Base-by-base conservation (phyloP, 2,797 vertebrate species). In the Poeciliopsis turneri region DNA sequence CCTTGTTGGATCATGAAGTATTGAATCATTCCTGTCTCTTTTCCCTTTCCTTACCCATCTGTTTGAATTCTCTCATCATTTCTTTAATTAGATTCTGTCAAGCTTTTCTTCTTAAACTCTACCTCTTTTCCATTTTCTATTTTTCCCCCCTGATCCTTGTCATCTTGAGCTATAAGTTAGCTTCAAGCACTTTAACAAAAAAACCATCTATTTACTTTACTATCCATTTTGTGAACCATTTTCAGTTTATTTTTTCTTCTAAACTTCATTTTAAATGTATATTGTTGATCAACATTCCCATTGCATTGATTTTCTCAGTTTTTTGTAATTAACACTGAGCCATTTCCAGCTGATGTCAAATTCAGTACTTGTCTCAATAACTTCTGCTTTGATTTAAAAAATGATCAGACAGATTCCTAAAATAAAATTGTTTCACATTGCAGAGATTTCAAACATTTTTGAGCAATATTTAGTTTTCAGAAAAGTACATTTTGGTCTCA, bases 1-100 rank as follows among this genome's bases (percentile, higher is more conserved):
- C 75, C 46, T 79, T 16, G n/a, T 83, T 45, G 76, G 79, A 49
- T 78, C 70, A 45, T 43, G 78, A 78, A 46, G 78, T 36, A 71
- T 75, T 7, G 16, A n/a, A 64, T 75, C 16, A 45, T 43, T 71
- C 46, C 41, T 12, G 61, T 28, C 33, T 72, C 77, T 20, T 5
- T 6, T 49, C 46, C 23, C 47, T 13, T 80, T 23, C 70, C 20
- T 3, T 28, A n/a, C 33, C 51, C 64, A 59, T 80, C 30, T 49
- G 51, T 49, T 70, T 36, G 45, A 77, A 30, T 49, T 53, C 23
- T 30, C 66, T 30, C 53, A 8, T n/a, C 33, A n/a, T 41, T 68
- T 45, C 69, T 70, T 69, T 33, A 76, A 69, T 61, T 43, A 15
- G 20, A 72, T 20, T 46, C 77, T 12, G 16, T 64, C 30, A 18